Base-by-base conservation (phyloP, 2,888 invertebrate genomes). In the Synanthedon formicaeformis region DNA sequence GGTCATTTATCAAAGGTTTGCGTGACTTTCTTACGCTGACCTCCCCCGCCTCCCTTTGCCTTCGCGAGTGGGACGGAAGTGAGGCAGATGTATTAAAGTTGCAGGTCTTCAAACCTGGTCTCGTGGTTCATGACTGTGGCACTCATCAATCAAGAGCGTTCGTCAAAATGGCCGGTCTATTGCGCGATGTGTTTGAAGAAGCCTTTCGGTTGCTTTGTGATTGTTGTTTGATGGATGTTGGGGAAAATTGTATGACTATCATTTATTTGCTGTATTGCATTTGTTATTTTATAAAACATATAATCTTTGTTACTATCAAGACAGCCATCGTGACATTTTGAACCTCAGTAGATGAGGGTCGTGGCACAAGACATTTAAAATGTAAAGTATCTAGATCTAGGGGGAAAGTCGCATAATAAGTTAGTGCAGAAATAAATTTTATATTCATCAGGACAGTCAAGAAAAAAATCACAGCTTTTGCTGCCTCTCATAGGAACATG, bases 1-100 rank as follows among this genome's bases (percentile, higher is more conserved):
- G 69, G 71, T 77, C 84, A 81, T 86, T 83, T 79, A 86, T 86
- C 84, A 86, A 70, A 66, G 73, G 74, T 74, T 71, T 68, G 69
- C 70, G 58, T 60, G 67, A 55, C 83, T 75, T 77, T 52, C 58
- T 8, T 57, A 59, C 41, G 52, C 45, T 63, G 81, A 70, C 58
- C 78, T 56, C 57, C 58, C 55, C 34, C 41, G 53, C 54, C 59
- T 56, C 59, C 56, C 55, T n/a, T 55, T 27, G 12, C 10, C 27
- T 45, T 51, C 45, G 49, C 12, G 48, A 56, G 53, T 16, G 13
- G 40, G 18, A 53, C 23, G 23, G 48, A 40, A 50, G 8, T 16
- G 18, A 48, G 18, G 18, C 14, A 48, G 14, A 11, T 50, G 50
- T 18, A 27, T 49, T 23, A 23, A 16, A 49, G n/a, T 12, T 50